Conservation (phyloP, 2,888 invertebrate genomes). For the Cheilosia vulpina region DNA sequence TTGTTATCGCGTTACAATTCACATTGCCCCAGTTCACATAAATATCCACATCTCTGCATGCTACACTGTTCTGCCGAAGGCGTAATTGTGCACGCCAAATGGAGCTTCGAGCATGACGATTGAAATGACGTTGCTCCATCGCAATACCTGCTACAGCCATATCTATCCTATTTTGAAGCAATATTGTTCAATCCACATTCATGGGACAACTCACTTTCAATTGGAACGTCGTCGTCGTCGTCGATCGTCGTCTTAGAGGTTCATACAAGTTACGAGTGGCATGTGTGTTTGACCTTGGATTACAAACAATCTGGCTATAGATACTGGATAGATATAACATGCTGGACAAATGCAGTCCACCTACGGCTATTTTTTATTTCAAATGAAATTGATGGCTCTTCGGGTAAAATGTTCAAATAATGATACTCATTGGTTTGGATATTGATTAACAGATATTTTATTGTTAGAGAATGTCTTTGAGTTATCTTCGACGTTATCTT, state of each 20-base stretch:
- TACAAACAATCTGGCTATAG: not conserved
- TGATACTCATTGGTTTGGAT: too few species aligned
- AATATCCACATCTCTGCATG: conserved; percentile 14
- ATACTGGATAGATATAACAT: not conserved
- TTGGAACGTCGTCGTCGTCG: conserved; percentile 3
- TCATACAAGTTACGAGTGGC: conserved; percentile 5
- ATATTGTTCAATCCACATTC: conserved; percentile 44
- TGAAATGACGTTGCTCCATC: conserved; percentile 45
- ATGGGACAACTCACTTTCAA: conserved; percentile 58
- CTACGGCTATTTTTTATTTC: not conserved
- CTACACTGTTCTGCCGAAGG: conserved; percentile 44
- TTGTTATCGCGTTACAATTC: conserved; percentile 56
- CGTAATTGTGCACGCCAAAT: conserved; percentile 57
- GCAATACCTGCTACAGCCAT: conserved; percentile 34
- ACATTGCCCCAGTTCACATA: conserved; percentile 61
- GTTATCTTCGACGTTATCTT: too few species aligned
- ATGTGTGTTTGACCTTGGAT: conserved; percentile 42
- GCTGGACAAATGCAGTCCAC: not conserved
- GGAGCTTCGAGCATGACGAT: conserved; percentile 57
- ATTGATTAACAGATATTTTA: too few species aligned
- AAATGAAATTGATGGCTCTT: too few species aligned
- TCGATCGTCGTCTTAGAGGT: not conserved
- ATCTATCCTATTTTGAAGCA: conserved; percentile 36
- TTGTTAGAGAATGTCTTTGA: too few species aligned
- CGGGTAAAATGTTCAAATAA: too few species aligned